Base-by-base conservation (phyloP, 2,888 invertebrate genomes). In the Eristalis intricaria region DNA sequence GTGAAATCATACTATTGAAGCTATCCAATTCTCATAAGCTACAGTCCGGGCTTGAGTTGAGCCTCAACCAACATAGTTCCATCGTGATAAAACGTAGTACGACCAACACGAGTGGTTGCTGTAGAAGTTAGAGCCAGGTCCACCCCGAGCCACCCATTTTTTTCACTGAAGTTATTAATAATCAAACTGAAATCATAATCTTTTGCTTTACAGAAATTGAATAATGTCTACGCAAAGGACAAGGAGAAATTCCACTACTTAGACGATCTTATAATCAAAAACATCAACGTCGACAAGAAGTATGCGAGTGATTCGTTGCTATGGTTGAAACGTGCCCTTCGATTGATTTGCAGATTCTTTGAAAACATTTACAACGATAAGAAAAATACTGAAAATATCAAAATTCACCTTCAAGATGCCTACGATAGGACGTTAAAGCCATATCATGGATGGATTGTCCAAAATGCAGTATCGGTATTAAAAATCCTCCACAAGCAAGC, bases 381-480 rank as follows among this genome's bases (percentile, higher is more conserved):
- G 65, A 89, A 91, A 56, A 89, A 79, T 13, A 82, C 92, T 32
- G 95, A 95, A 89, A 94, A 94, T 90, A 93, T 97, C 90, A 95
- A 94, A 77, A 94, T 94, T 26, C 95, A 95, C 91, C 93, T 96
- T 69, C 94, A 94, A 89, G 93, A 94, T 83, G 95, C 97, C 0
- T 97, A 97, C 91, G 94, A 95, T 89, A 94, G 95, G 69, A 95
- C 96, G 43, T 93, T 97, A 23, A 96, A 96, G 91, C 94, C 94
- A 84, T 95, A 96, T 91, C 97, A 97, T 90, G 96, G 95, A 87
- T 97, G 96, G 95, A 93, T 97, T 90, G 95, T 96, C 4, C 96
- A 96, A 90, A 95, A 96, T 93, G 92, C 97, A 68, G 96, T 97
- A 91, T 93, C 94, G 91, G 97, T 96, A 94, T 19, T n/a, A n/a